These are phyloP conservation scores for Verasper variegatus DNA, from an alignment of 2,113 vertebrate genomes.

Conservation along the genomic window DNA sequence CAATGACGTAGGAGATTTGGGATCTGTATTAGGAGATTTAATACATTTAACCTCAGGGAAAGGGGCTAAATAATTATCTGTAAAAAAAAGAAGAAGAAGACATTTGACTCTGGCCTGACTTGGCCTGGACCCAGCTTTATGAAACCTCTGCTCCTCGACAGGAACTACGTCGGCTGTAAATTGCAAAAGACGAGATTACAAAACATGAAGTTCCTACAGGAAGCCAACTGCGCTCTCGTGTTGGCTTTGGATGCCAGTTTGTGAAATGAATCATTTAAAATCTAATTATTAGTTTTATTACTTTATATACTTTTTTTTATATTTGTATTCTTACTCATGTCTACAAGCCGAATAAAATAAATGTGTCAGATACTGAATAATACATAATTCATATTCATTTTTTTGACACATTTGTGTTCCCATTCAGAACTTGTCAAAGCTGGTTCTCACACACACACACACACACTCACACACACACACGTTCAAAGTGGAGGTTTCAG, in stretches of 20 bases:
- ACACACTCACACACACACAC: slow-evolving; percentile 28
- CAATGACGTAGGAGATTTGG: background rate
- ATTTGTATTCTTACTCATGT: slow-evolving; percentile 29
- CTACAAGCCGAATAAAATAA: slow-evolving; percentile 45
- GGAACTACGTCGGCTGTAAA: slow-evolving; percentile 60
- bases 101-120: slow-evolving; percentile 49
- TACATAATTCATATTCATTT: background rate
- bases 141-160: slow-evolving; percentile 49
- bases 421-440: background rate
- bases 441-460: slow-evolving; percentile 14
- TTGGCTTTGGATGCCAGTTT: slow-evolving; percentile 57
- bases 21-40: slow-evolving; percentile 11
- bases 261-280: slow-evolving; percentile 41
- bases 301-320: slow-evolving; percentile 1
- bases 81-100: slow-evolving; percentile 21
- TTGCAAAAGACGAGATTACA: slow-evolving; percentile 72
- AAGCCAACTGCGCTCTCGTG: slow-evolving; percentile 55
- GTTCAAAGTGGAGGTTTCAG: slow-evolving; percentile 57
- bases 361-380: slow-evolving; percentile 29
- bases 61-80: background rate
- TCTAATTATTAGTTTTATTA: slow-evolving; percentile 46
- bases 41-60: background rate
- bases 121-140: slow-evolving; percentile 38
- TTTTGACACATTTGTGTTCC: background rate
- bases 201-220: slow-evolving; percentile 65